These are phyloP conservation scores for Idaea dimidiata DNA, from an alignment of 2,888 invertebrate genomes.

Conservation along the genomic window DNA sequence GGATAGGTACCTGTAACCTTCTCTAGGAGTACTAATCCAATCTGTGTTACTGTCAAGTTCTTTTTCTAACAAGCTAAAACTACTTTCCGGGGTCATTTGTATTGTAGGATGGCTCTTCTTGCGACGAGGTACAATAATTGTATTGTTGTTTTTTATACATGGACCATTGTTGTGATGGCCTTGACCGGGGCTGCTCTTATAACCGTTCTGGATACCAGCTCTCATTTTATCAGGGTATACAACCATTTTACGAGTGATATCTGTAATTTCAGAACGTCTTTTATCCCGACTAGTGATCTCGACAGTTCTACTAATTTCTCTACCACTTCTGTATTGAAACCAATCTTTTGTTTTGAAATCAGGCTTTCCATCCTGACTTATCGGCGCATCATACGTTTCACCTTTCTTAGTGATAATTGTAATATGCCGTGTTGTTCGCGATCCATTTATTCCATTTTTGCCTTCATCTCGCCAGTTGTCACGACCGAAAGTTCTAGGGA, in stretches of 20 bases:
- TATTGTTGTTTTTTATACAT: too few species aligned
- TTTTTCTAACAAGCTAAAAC: too few species aligned
- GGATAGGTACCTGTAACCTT: too few species aligned
- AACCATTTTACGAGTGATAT: not conserved
- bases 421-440: not conserved
- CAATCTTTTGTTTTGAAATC: not conserved
- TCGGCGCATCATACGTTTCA: not conserved
- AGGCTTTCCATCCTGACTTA: not conserved
- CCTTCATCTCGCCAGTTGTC: not conserved
- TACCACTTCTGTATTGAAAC: not conserved
- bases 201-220: not conserved
- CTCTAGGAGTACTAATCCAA: too few species aligned
- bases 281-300: not conserved
- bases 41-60: too few species aligned
- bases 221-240: not conserved
- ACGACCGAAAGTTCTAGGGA: not conserved
- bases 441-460: not conserved
- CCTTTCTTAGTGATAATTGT: not conserved
- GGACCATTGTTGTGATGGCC: not conserved
- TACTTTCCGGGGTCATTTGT: too few species aligned
- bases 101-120: too few species aligned
- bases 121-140: too few species aligned
- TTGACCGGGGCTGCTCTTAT: not conserved
- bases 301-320: not conserved
- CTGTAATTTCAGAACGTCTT: not conserved